Evolutionary conservation across 2,888 invertebrate genomes (phyloP), one percentile per base, ranked within the genome.

Genomic region (Scelioninae gen. 2): DNA sequence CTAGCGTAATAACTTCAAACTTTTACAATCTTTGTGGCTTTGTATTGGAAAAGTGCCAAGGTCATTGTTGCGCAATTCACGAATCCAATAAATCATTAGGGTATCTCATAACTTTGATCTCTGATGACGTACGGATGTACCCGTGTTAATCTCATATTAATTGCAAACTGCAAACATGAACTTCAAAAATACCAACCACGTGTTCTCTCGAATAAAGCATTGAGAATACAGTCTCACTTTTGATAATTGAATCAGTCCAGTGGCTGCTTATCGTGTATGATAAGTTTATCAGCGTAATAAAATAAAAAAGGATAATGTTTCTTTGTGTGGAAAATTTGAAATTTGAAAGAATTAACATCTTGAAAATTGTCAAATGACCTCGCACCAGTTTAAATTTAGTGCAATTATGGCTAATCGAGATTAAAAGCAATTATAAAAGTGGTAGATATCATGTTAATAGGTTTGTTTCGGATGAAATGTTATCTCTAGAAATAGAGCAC

Each of bases 1-100:
- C 61, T 16, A 41, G 31, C 35, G 18, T 22, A 55, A 67, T 53
- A 67, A 57, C 50, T 73, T 57, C 28, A 45, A 63, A 69, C 22
- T 57, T 68, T 61, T 73, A 67, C 46, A 43, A 73, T 63, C 73
- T 61, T 68, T 61, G 67, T 37, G 57, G 50, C 55, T 65, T 72
- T 58, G 52, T 18, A 50, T 73, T 73, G 73, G 72, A 67, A 67
- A 67, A 63, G 63, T 55, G 61, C 73, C 73, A 73, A 73, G 73
- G 73, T 73, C 61, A 57, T 11, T 10, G 57, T 61, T 57, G 45
- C 45, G 50, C 22, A 61, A 67, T 67, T 65, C 28, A 35, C 50
- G 45, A 63, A 69, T 55, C 61, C 46, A 41, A 61, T 57, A 68
- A 63, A 43, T 73, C 50, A 73, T 64, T 22, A 39, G 28, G 13